phyloP scores from a whole-genome alignment of 2,888 invertebrate species.

The Pterostichus niger region DNA sequence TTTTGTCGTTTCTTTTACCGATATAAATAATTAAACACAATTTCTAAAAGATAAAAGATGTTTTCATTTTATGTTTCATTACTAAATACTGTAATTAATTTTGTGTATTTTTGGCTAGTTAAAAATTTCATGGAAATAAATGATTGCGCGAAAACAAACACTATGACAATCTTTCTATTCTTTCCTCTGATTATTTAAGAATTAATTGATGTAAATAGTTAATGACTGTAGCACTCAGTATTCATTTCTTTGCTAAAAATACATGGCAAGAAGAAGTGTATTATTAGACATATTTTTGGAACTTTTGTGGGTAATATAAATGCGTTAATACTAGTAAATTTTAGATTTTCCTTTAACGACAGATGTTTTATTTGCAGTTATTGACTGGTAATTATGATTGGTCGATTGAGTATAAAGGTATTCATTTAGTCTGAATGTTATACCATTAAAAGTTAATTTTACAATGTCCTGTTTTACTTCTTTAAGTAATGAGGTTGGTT shows the following conservation, averaged over 20 bases:
- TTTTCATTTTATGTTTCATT: neutral
- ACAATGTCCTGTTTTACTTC: conserved; percentile 55
- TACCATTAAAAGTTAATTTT: conserved; percentile 45
- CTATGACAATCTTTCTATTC: too few species aligned
- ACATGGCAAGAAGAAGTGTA: neutral
- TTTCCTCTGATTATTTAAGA: too few species aligned
- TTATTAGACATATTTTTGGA: conserved; percentile 4
- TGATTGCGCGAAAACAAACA: too few species aligned
- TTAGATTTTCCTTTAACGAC: conserved; percentile 35
- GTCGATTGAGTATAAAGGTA: conserved; percentile 37
- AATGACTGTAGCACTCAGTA: too few species aligned
- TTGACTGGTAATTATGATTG: conserved; percentile 38
- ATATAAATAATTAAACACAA: too few species aligned
- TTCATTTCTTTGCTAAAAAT: too few species aligned
- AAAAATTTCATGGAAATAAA: neutral
- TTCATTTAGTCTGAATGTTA: conserved; percentile 33
- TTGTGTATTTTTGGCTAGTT: neutral
- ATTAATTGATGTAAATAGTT: too few species aligned
- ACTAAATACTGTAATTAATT: neutral
- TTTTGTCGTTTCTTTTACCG: too few species aligned
- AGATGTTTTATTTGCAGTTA: conserved; percentile 37
- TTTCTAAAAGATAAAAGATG: neutral
- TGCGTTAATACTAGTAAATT: conserved; percentile 8
- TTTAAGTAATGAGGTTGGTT: conserved; percentile 37
- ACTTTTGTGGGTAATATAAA: conserved; percentile 8